A percentile compares a stretch with the other conserved stretches of the same genome.
Conservation (phyloP, 2,113 vertebrate species). For the Crotalus helleri region DNA sequence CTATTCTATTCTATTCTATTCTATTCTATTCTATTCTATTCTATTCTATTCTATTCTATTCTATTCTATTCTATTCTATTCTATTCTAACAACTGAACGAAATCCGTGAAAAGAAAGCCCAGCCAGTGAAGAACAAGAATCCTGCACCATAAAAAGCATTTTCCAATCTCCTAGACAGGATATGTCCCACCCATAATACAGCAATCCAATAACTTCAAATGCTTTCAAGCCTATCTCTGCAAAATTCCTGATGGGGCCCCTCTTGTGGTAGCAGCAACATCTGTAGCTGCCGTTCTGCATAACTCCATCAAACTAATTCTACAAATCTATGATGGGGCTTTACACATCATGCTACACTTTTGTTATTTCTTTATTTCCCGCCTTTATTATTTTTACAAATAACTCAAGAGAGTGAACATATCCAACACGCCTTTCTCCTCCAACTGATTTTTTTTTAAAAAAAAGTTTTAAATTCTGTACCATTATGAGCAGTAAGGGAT, state of each 20-base stretch:
- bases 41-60: no score
- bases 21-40: no score
- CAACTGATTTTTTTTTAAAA: not conserved
- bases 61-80: no score
- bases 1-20: no score
- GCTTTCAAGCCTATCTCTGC: not conserved
- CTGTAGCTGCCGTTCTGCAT: not conserved
- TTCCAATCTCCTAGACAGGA: no score
- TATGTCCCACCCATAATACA: no score
- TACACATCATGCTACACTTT: not conserved
- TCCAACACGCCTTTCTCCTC: not conserved
- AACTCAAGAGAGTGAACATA: not conserved
- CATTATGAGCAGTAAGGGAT: not conserved
- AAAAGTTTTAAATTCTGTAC: not conserved
- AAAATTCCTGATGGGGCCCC: not conserved
- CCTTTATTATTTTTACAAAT: not conserved
- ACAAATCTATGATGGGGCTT: no score
- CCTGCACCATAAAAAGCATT: not conserved
- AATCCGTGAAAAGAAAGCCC: not conserved
- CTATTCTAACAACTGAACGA: no score
- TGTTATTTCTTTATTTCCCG: not conserved
- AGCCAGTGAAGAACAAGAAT: not conserved
- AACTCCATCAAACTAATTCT: not conserved
- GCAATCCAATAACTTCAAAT: not conserved
- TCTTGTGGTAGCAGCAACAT: not conserved